Percentiles rank a stretch among this genome's conserved stretches.
Evolutionary conservation across 2,888 invertebrate species (phyloP).

Genomic region (Opisthograptis luteolata): DNA sequence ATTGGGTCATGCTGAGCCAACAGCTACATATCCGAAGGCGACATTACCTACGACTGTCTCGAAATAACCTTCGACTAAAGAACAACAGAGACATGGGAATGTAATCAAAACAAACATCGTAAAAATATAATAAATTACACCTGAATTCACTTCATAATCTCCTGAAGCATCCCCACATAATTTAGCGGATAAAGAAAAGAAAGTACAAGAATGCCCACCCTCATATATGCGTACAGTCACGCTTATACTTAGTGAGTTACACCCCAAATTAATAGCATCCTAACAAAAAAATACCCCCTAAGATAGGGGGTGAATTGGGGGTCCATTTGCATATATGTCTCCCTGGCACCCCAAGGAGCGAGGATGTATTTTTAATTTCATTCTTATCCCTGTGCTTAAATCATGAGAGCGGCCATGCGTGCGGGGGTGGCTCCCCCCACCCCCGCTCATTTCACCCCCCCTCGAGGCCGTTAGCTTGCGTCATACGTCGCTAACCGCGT

Average conservation of each 20-base stretch:
- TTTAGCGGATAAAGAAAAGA: slow-evolving; percentile 73
- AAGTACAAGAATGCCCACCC: slow-evolving; percentile 53
- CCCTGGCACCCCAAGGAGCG: slow-evolving; percentile 81
- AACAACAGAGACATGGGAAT: slow-evolving; percentile 8
- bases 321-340: slow-evolving; percentile 84
- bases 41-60: no score
- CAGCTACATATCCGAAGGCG: no score
- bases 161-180: slow-evolving; percentile 67
- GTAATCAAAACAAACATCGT: slow-evolving; percentile 31
- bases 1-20: no score
- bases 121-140: slow-evolving; percentile 60
- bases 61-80: no score
- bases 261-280: slow-evolving; percentile 84
- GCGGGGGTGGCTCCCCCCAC: slow-evolving; percentile 64
- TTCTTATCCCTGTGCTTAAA: slow-evolving; percentile 84
- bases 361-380: slow-evolving; percentile 85
- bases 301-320: slow-evolving; percentile 65
- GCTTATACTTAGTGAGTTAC: slow-evolving; percentile 75
- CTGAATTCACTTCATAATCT: slow-evolving; percentile 76
- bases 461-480: slow-evolving; percentile 76
- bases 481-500: slow-evolving; percentile 85
- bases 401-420: slow-evolving; percentile 85
- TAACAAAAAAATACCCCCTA: slow-evolving; percentile 81
- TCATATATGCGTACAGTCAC: slow-evolving; percentile 61
- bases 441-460: slow-evolving; percentile 45